Conservation (phyloP, 2,113 vertebrate genomes). For the Electrona antarctica region DNA sequence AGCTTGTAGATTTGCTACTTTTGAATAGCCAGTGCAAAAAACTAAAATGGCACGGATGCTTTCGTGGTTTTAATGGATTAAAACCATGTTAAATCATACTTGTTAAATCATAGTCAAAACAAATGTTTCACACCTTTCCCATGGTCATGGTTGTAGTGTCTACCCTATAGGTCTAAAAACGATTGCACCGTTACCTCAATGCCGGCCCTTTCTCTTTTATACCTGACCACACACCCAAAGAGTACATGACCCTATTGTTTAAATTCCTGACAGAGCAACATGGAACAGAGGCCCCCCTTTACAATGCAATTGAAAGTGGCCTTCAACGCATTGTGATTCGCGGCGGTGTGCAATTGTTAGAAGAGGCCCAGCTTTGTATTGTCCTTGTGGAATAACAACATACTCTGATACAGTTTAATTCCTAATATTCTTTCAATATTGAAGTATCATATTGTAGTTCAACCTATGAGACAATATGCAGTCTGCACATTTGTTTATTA, state of each 20-base stretch:
- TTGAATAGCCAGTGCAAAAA: too few relatives aligned
- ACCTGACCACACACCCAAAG: slow-evolving; percentile 57
- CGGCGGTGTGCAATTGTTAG: slow-evolving; percentile 67
- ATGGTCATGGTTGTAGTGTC: slow-evolving; percentile 67
- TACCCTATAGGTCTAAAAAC: slow-evolving; percentile 36
- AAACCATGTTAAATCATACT: not conserved
- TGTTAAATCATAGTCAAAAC: not conserved
- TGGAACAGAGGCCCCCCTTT: slow-evolving; percentile 55
- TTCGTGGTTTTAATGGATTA: too few relatives aligned
- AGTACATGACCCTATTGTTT: slow-evolving; percentile 65
- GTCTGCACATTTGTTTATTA: too few relatives aligned
- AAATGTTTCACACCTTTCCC: slow-evolving; percentile 66
- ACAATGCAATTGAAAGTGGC: slow-evolving; percentile 58
- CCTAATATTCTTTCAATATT: too few relatives aligned
- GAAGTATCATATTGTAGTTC: too few relatives aligned
- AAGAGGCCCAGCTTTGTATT: slow-evolving; percentile 59
- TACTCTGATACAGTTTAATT: too few relatives aligned
- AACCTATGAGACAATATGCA: too few relatives aligned
- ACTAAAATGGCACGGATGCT: too few relatives aligned
- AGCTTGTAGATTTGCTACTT: too few relatives aligned
- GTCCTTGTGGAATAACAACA: slow-evolving; percentile 45
- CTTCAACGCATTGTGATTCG: slow-evolving; percentile 58
- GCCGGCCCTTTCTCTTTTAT: slow-evolving; percentile 61
- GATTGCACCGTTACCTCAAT: slow-evolving; percentile 53
- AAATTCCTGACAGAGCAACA: slow-evolving; percentile 77